phyloP scores from a whole-genome alignment of 23 tunicate species.

The Botrylloides violaceus region DNA sequence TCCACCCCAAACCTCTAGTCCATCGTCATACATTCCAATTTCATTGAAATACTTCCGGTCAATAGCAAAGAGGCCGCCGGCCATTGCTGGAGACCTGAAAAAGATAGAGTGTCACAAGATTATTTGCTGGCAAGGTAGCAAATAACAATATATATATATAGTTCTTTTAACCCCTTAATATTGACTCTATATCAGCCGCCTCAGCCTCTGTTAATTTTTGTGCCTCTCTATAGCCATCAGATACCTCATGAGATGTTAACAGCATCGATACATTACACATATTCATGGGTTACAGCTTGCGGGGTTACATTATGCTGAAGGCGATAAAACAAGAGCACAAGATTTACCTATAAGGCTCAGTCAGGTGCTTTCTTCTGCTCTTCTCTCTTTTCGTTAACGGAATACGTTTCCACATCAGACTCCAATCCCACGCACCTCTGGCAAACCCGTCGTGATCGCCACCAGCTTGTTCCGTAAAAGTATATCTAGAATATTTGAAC shows the following conservation, averaged over 20 bases:
- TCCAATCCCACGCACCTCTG: constrained; percentile 99
- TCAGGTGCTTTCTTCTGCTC: constrained; percentile 29
- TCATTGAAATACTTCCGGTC: constrained; percentile 83
- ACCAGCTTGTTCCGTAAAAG: constrained; percentile 98
- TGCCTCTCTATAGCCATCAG: too few species aligned
- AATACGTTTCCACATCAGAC: constrained; percentile 90
- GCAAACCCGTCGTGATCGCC: constrained; percentile 92
- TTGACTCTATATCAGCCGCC: too few species aligned
- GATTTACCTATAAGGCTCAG: constrained; percentile 84
- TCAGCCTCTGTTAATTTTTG: too few species aligned
- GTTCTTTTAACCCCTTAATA: too few species aligned
- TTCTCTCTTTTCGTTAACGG: constrained; percentile 85
- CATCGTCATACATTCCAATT: constrained; percentile 83
- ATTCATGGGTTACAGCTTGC: too few species aligned
- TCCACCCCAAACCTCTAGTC: constrained; percentile 99
- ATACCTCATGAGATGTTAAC: too few species aligned
- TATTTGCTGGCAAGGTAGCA: too few species aligned
- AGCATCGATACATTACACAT: too few species aligned
- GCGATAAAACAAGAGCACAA: too few species aligned
- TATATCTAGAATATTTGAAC: constrained; percentile 36
- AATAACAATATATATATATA: too few species aligned
- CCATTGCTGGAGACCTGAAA: constrained; percentile 98
- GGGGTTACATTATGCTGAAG: too few species aligned
- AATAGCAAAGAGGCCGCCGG: constrained; percentile 97
- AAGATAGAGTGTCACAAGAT: not conserved